Percentiles rank a stretch among this genome's conserved stretches.
phyloP scores from a whole-genome alignment of 2,797 vertebrate species.

The Lophotriccus pileatus region DNA sequence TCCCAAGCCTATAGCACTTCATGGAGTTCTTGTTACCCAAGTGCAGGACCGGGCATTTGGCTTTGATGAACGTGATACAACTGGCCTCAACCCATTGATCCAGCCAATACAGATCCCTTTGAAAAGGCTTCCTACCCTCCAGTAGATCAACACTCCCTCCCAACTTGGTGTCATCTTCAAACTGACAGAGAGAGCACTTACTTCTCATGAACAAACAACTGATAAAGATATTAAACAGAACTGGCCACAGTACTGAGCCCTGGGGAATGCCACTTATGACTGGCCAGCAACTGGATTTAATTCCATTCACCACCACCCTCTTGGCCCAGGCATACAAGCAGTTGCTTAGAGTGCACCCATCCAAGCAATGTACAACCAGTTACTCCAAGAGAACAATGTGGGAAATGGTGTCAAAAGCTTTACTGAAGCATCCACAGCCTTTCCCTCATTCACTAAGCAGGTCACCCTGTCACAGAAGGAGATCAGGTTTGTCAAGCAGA shows the following conservation, averaged over 20 bases:
- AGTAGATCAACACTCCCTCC: background rate
- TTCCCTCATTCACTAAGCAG: background rate
- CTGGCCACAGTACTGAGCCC: rapidly evolving
- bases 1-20: background rate
- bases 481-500: background rate
- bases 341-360: background rate
- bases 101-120: background rate
- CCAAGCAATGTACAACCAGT: background rate
- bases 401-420: background rate
- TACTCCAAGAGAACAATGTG: background rate
- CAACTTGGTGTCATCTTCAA: background rate
- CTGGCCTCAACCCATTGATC: background rate
- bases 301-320: background rate
- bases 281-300: background rate
- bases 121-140: background rate
- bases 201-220: rapidly evolving
- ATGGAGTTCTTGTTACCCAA: background rate
- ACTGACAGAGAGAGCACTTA: background rate
- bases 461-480: background rate
- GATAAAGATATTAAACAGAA: background rate
- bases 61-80: background rate
- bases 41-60: background rate
- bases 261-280: background rate
- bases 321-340: background rate
- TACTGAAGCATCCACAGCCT: rapidly evolving